Percentiles rank a stretch among this genome's conserved stretches.
Evolutionary conservation across 2,888 invertebrate genomes (phyloP).

Genomic region (Drymonia ruficornis): DNA sequence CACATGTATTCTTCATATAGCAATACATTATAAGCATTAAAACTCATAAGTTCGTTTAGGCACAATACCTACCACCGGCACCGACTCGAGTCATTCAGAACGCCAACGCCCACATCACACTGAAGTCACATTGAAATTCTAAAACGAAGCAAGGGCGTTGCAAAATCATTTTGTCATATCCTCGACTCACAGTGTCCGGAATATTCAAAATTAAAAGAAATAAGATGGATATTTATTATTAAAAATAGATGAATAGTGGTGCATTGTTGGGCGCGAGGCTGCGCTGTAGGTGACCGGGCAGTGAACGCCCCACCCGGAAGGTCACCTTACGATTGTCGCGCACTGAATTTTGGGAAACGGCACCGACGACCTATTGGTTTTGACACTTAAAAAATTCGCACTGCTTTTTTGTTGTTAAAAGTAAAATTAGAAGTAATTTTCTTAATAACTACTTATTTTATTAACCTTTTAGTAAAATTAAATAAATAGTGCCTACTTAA

Average conservation of each 20-base stretch:
- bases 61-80: too few relatives aligned
- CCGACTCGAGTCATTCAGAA: too few relatives aligned
- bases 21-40: too few relatives aligned
- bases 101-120: not conserved
- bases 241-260: conserved; percentile 45
- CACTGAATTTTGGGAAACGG: conserved; percentile 55
- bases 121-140: conserved; percentile 4
- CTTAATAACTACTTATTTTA: too few relatives aligned
- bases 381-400: conserved; percentile 34
- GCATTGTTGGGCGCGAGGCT: conserved; percentile 29
- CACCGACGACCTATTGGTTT: conserved; percentile 38
- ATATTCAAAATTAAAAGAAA: conserved; percentile 17
- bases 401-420: too few relatives aligned
- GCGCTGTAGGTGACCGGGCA: conserved; percentile 63
- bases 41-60: too few relatives aligned
- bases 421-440: not conserved
- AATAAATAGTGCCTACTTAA: too few relatives aligned
- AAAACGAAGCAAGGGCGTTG: conserved; percentile 8
- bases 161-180: conserved; percentile 11
- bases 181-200: conserved; percentile 10
- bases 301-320: conserved; percentile 70
- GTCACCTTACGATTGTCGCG: conserved; percentile 64
- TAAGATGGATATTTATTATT: conserved; percentile 25
- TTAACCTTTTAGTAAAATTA: not conserved
- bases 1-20: too few relatives aligned